A percentile compares a stretch with the other conserved stretches of the same genome.
These are phyloP conservation scores for Ferrisia virgata DNA, from an alignment of 2,888 invertebrate genomes.

Conservation along the genomic window DNA sequence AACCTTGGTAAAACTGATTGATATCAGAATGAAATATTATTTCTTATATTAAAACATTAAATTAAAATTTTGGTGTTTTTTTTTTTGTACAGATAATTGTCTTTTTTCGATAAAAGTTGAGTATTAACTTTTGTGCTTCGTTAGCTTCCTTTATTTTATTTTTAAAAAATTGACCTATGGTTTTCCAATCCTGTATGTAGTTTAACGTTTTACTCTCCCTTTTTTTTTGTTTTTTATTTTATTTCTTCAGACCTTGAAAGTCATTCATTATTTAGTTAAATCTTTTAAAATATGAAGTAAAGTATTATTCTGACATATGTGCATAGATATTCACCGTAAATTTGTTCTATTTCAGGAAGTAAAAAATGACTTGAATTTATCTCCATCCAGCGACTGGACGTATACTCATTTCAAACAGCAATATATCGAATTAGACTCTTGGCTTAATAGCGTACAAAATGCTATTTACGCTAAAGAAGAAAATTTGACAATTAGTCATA, in stretches of 20 bases:
- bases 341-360: slow-evolving; percentile 61
- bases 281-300: not conserved
- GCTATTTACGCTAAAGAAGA: slow-evolving; percentile 72
- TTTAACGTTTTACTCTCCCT: too few relatives aligned
- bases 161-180: too few relatives aligned
- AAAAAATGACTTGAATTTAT: slow-evolving; percentile 66
- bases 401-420: slow-evolving; percentile 72
- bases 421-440: slow-evolving; percentile 76
- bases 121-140: too few relatives aligned
- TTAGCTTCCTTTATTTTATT: too few relatives aligned
- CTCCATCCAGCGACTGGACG: slow-evolving; percentile 64
- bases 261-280: not conserved
- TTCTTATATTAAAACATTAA: not conserved
- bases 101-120: not conserved
- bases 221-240: too few relatives aligned
- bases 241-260: too few relatives aligned
- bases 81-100: not conserved
- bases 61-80: not conserved
- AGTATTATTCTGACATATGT: not conserved
- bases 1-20: not conserved
- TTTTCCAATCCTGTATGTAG: too few relatives aligned
- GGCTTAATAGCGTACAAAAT: slow-evolving; percentile 76
- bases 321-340: not conserved
- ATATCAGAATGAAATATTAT: not conserved
- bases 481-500: slow-evolving; percentile 64